A percentile compares a stretch with the other conserved stretches of the same genome.
These are phyloP conservation scores for Trichonephila clavipes DNA, from an alignment of 1,140 invertebrate genomes.

Conservation along the genomic window DNA sequence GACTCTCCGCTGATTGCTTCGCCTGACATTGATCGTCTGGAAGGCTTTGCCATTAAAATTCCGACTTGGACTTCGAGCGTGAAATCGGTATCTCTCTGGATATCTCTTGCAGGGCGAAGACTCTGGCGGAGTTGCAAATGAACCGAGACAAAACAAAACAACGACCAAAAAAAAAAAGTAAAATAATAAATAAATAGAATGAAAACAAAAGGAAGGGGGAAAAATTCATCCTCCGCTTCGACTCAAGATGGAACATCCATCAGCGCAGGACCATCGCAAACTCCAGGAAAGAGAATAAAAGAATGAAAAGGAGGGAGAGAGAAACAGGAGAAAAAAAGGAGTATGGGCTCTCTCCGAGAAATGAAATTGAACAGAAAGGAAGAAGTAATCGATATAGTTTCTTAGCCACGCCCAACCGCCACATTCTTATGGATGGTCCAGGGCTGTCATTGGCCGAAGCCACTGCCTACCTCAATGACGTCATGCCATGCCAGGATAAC, in stretches of 20 bases:
- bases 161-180: constrained; percentile 33
- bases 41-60: constrained; percentile 68
- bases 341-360: constrained; percentile 50
- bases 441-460: constrained; percentile 57
- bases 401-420: constrained; percentile 67
- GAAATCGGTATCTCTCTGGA: constrained; percentile 68
- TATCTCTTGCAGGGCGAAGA: not conserved
- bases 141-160: constrained; percentile 62
- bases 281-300: not conserved
- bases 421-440: constrained; percentile 64
- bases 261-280: constrained; percentile 55
- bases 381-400: constrained; percentile 73
- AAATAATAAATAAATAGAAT: constrained; percentile 14
- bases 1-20: constrained; percentile 64
- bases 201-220: constrained; percentile 20
- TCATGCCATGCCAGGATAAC: constrained; percentile 66
- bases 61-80: constrained; percentile 65
- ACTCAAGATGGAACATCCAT: constrained; percentile 69
- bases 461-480: constrained; percentile 71
- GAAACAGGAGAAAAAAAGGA: constrained; percentile 18
- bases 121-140: constrained; percentile 66
- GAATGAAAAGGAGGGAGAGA: not conserved
- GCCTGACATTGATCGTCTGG: constrained; percentile 62
- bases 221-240: constrained; percentile 56
- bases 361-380: constrained; percentile 76